Conservation (phyloP, 1,140 invertebrate species). For the Cherax destructor region DNA sequence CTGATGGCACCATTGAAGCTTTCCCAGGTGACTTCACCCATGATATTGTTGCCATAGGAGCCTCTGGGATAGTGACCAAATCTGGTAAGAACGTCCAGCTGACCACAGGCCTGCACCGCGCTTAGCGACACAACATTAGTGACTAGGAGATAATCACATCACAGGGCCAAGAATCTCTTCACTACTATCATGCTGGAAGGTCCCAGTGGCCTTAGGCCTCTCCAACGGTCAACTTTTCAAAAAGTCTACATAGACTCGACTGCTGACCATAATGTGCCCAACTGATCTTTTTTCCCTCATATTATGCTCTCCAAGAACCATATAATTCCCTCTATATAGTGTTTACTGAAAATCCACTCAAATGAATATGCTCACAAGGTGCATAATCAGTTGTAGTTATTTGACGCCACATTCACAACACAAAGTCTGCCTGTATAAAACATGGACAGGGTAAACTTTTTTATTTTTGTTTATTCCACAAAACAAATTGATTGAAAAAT, state of each 20-base stretch:
- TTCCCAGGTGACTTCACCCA: slow-evolving; percentile 10
- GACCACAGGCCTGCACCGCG: neutral
- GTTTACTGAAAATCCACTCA: too few species aligned
- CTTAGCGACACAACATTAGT: neutral
- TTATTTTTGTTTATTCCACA: too few species aligned
- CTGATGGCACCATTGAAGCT: slow-evolving; percentile 9
- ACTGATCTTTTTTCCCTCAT: neutral
- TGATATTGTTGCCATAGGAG: neutral
- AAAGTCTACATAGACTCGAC: neutral
- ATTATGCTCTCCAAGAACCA: too few species aligned
- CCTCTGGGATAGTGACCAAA: slow-evolving; percentile 23
- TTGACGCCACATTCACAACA: too few species aligned
- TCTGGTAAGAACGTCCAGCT: slow-evolving; percentile 25
- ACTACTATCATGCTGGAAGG: neutral
- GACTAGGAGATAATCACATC: neutral
- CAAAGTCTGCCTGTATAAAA: too few species aligned
- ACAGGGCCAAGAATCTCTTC: too few species aligned
- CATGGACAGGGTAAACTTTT: too few species aligned
- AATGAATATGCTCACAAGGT: too few species aligned
- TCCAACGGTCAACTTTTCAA: neutral
- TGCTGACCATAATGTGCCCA: neutral
- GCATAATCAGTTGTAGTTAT: too few species aligned
- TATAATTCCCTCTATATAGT: too few species aligned
- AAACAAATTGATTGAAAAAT: too few species aligned
- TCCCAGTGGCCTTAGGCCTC: neutral